A percentile compares a stretch with the other conserved stretches of the same genome.
Conservation (phyloP, 2,888 invertebrate species). For the Drosophila koepferae region DNA sequence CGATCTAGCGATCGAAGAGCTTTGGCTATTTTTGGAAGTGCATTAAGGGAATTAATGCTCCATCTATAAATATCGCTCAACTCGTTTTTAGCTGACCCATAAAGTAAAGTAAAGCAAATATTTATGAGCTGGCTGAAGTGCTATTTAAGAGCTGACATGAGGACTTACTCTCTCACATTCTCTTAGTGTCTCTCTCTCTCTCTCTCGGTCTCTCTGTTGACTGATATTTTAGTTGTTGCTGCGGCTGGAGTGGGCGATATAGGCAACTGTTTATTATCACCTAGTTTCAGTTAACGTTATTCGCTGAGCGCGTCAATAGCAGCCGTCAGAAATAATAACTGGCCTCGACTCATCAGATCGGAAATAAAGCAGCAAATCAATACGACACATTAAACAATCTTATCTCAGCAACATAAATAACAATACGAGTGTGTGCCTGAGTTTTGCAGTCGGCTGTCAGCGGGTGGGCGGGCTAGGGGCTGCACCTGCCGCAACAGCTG, state of each 20-base stretch:
- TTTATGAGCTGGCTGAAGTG: slow-evolving; percentile 33
- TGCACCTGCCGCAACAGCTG: slow-evolving; percentile 35
- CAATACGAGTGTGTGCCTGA: slow-evolving; percentile 47
- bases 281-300: slow-evolving; percentile 69
- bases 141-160: slow-evolving; percentile 16
- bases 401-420: slow-evolving; percentile 69
- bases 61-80: slow-evolving; percentile 41
- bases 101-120: slow-evolving; percentile 35
- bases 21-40: slow-evolving; percentile 38
- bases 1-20: slow-evolving; percentile 10
- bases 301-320: slow-evolving; percentile 55
- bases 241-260: slow-evolving; percentile 38
- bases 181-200: neutral
- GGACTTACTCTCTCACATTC: neutral
- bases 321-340: slow-evolving; percentile 9
- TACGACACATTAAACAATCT: slow-evolving; percentile 41
- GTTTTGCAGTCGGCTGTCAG: slow-evolving; percentile 1
- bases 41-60: slow-evolving; percentile 23
- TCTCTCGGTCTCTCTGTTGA: slow-evolving; percentile 3
- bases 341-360: slow-evolving; percentile 57
- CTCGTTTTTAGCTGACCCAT: slow-evolving; percentile 42
- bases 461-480: slow-evolving; percentile 3
- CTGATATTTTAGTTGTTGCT: slow-evolving; percentile 26
- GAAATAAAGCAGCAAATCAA: slow-evolving; percentile 44
- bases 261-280: slow-evolving; percentile 60